Percentiles rank a stretch among this genome's conserved stretches.
phyloP scores from a whole-genome alignment of 1,140 invertebrate genomes.

The Chrysoperla carnea region DNA sequence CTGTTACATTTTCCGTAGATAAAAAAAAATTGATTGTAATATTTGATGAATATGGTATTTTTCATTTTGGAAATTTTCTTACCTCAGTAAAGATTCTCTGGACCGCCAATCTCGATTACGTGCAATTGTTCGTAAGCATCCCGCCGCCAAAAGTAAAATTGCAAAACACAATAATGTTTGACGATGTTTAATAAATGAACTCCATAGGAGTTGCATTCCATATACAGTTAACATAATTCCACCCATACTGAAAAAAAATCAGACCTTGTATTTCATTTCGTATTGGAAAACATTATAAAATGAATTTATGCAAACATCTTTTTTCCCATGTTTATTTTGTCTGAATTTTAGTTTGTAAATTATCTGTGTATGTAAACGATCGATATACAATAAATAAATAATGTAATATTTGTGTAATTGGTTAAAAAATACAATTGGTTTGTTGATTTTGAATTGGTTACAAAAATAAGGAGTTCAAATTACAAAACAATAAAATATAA shows the following conservation, averaged over 20 bases:
- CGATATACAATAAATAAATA: no score
- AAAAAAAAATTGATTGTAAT: background rate
- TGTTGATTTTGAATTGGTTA: no score
- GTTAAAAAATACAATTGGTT: no score
- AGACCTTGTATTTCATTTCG: no score
- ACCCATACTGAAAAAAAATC: slow-evolving; percentile 38
- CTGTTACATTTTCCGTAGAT: background rate
- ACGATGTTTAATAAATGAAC: slow-evolving; percentile 23
- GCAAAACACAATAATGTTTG: slow-evolving; percentile 28
- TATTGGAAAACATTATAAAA: no score
- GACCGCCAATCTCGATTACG: slow-evolving; percentile 64
- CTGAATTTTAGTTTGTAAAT: no score
- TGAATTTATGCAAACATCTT: no score
- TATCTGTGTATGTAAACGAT: no score
- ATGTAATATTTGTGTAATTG: no score
- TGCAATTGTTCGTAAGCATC: slow-evolving; percentile 42
- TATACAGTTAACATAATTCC: slow-evolving; percentile 42
- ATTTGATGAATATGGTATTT: background rate
- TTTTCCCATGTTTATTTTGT: no score
- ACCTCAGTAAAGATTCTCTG: slow-evolving; percentile 56
- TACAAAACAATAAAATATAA: no score
- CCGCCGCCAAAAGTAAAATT: slow-evolving; percentile 35
- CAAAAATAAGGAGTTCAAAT: no score
- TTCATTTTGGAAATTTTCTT: slow-evolving; percentile 1
- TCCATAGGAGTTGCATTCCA: slow-evolving; percentile 41